Conservation (phyloP, 2,888 invertebrate species). For the Nysson spinosus region DNA sequence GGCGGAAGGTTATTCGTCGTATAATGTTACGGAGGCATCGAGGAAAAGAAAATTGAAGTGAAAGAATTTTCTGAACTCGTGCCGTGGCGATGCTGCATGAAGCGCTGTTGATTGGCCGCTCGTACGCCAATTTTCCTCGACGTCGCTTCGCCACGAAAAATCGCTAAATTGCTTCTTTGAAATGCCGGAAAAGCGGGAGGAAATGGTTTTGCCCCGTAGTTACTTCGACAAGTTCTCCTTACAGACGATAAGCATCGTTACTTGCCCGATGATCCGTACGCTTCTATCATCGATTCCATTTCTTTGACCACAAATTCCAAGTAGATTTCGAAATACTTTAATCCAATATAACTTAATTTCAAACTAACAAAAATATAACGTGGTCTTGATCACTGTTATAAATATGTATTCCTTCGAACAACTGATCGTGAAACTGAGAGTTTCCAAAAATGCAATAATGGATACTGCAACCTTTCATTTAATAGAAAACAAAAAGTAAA, state of each 20-base stretch:
- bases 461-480: no score
- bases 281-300: slow-evolving; percentile 43
- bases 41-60: slow-evolving; percentile 47
- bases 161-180: slow-evolving; percentile 76
- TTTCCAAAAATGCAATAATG: no score
- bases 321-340: slow-evolving; percentile 10
- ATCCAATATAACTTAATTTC: no score
- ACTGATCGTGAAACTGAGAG: no score
- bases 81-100: slow-evolving; percentile 70
- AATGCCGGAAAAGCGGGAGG: slow-evolving; percentile 65
- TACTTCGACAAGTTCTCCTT: slow-evolving; percentile 41
- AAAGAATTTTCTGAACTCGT: slow-evolving; percentile 64
- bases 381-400: no score
- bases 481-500: no score
- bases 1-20: background rate
- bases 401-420: no score
- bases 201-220: slow-evolving; percentile 57
- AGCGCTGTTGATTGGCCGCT: slow-evolving; percentile 76
- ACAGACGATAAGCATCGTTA: slow-evolving; percentile 52
- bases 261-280: slow-evolving; percentile 43
- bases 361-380: no score
- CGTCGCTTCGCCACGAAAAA: slow-evolving; percentile 72
- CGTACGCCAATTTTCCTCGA: slow-evolving; percentile 74
- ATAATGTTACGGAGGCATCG: slow-evolving; percentile 1
- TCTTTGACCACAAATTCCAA: slow-evolving; percentile 23